A percentile compares a stretch with the other conserved stretches of the same genome.
These are phyloP conservation scores for Ochropleura leucogaster DNA, from an alignment of 2,888 invertebrate genomes.

Conservation along the genomic window DNA sequence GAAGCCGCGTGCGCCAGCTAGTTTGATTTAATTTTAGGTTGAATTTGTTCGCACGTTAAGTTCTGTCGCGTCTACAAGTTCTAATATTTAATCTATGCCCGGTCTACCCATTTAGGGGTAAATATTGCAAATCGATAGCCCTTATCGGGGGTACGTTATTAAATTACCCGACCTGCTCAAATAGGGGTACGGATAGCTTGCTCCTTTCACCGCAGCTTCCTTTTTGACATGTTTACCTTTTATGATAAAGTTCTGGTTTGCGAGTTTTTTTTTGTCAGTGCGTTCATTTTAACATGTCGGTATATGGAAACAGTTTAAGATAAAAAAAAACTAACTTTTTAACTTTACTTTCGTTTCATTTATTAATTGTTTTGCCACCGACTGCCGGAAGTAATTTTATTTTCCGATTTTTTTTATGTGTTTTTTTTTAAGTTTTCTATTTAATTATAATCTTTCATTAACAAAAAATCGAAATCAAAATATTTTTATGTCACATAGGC, in stretches of 20 bases:
- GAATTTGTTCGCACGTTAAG: too few relatives aligned
- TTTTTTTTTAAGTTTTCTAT: too few relatives aligned
- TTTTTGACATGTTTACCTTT: constrained; percentile 44
- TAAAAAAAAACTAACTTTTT: background rate
- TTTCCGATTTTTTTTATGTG: too few relatives aligned
- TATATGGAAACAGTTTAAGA: background rate
- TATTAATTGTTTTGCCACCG: too few relatives aligned
- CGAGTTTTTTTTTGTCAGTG: background rate
- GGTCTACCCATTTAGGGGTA: constrained; percentile 71
- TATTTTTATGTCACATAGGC: too few relatives aligned
- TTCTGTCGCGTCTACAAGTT: constrained; percentile 32
- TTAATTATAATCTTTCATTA: too few relatives aligned
- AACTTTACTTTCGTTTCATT: too few relatives aligned
- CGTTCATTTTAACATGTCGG: background rate
- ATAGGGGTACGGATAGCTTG: constrained; percentile 58
- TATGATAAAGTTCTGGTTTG: constrained; percentile 23
- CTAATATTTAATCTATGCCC: constrained; percentile 65
- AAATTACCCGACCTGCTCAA: constrained; percentile 78
- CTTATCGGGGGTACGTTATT: constrained; percentile 81
- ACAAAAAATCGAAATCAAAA: too few relatives aligned
- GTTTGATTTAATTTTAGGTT: too few relatives aligned
- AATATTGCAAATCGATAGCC: constrained; percentile 83
- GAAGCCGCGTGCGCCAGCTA: too few relatives aligned
- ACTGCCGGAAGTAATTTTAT: too few relatives aligned
- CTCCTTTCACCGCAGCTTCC: constrained; percentile 55